Conservation (phyloP, 37 sponge, comb jelly and placozoan genomes). For the Lycopodina hypogea region DNA sequence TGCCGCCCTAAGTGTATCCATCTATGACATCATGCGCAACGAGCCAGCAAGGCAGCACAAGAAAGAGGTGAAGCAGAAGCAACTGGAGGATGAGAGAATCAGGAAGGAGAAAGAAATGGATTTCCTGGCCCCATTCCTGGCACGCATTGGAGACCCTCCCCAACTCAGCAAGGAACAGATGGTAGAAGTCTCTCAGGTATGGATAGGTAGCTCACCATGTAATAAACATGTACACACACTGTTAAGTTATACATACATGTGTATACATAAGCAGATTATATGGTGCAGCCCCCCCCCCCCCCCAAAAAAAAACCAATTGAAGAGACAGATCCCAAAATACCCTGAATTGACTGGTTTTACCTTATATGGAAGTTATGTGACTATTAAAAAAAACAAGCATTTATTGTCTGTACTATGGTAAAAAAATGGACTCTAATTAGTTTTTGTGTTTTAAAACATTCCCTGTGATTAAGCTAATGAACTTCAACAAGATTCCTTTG, state of each 20-base stretch:
- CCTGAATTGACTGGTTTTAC: no score
- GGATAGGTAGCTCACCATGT: not conserved
- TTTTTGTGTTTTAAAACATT: no score
- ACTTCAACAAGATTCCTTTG: no score
- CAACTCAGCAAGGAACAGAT: constrained; percentile 37
- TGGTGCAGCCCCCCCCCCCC: no score
- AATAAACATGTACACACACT: no score
- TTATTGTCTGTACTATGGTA: no score
- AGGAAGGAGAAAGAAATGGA: constrained; percentile 92
- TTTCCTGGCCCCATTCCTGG: constrained; percentile 94
- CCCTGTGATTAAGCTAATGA: no score
- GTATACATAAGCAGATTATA: not conserved
- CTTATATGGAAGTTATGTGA: no score
- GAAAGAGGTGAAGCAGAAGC: constrained; percentile 70
- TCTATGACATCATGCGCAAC: constrained; percentile 93
- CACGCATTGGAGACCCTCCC: constrained; percentile 78
- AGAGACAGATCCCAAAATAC: no score
- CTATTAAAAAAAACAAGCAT: no score
- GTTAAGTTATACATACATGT: not conserved
- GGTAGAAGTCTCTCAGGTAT: constrained; percentile 43
- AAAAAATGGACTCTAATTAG: no score
- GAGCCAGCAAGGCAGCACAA: constrained; percentile 78
- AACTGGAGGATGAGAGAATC: constrained; percentile 80
- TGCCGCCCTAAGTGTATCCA: constrained; percentile 60
- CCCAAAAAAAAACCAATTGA: no score